Evolutionary conservation across 2,888 invertebrate genomes (phyloP).

Genomic region (Esperia sulphurella): DNA sequence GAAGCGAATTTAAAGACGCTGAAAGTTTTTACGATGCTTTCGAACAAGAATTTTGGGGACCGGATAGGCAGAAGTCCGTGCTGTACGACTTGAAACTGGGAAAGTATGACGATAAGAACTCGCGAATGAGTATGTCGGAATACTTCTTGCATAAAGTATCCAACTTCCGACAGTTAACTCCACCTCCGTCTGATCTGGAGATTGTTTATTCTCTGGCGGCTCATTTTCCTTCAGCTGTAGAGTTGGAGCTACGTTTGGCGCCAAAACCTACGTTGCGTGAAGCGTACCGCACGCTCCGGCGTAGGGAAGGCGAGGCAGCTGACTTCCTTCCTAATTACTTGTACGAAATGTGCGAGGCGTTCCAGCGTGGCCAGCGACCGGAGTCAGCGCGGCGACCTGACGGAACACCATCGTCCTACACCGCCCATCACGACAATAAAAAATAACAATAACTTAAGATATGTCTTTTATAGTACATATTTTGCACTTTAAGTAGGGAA

Average conservation of each 20-base stretch:
- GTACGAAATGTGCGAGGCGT: slow-evolving; percentile 73
- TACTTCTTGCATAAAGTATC: slow-evolving; percentile 72
- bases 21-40: slow-evolving; percentile 60
- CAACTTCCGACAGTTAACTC: slow-evolving; percentile 63
- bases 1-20: slow-evolving; percentile 55
- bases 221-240: slow-evolving; percentile 68
- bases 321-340: slow-evolving; percentile 72
- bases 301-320: slow-evolving; percentile 63
- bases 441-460: slow-evolving; percentile 21
- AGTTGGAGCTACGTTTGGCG: slow-evolving; percentile 66
- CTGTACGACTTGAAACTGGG: slow-evolving; percentile 70
- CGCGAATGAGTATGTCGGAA: slow-evolving; percentile 66
- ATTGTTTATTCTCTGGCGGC: slow-evolving; percentile 71
- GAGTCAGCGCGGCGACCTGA: slow-evolving; percentile 56
- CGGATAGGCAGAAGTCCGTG: slow-evolving; percentile 64
- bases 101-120: slow-evolving; percentile 57
- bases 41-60: slow-evolving; percentile 71
- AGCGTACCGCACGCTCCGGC: slow-evolving; percentile 65
- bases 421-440: slow-evolving; percentile 37
- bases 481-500: not conserved
- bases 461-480: not conserved
- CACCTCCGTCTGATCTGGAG: slow-evolving; percentile 71
- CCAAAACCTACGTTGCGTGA: slow-evolving; percentile 70
- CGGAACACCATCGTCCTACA: slow-evolving; percentile 33
- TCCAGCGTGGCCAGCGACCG: slow-evolving; percentile 61